A percentile compares a stretch with the other conserved stretches of the same genome.
Conservation (phyloP, 2,888 invertebrate species). For the Ophion ellenae region DNA sequence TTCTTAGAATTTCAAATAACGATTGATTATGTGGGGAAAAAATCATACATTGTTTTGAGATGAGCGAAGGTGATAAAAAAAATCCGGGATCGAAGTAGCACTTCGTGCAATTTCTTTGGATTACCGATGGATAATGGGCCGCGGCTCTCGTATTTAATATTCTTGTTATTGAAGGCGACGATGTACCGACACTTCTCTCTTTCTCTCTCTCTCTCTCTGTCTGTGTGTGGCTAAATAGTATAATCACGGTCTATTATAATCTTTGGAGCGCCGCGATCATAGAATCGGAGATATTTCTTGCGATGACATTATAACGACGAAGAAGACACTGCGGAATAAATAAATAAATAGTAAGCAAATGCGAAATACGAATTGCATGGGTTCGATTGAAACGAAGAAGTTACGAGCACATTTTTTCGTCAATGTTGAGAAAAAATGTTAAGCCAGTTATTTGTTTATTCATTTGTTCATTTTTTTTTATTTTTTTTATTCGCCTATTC, state of each 20-base stretch:
- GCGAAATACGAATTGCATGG: background rate
- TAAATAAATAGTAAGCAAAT: background rate
- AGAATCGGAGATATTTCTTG: conserved; percentile 40
- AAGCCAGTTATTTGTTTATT: background rate
- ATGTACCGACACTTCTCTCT: conserved; percentile 25
- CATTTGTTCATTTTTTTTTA: too few species aligned
- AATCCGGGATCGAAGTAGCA: conserved; percentile 44
- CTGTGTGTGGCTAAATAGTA: conserved; percentile 12
- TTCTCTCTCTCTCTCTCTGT: background rate
- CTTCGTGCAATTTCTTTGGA: conserved; percentile 29
- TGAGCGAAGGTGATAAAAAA: background rate
- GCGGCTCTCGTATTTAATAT: conserved; percentile 43
- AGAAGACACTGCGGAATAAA: background rate
- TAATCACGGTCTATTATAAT: conserved; percentile 54
- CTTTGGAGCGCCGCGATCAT: conserved; percentile 31
- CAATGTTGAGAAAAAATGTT: too few species aligned
- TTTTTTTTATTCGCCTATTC: too few species aligned
- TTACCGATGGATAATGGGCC: conserved; percentile 48
- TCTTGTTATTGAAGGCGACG: conserved; percentile 57
- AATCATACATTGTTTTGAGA: background rate
- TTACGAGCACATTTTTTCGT: too few species aligned
- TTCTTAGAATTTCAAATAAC: background rate
- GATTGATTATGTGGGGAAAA: background rate
- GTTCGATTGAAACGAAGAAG: background rate
- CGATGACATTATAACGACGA: conserved; percentile 28